Evolutionary conservation across 2,888 invertebrate species (phyloP).

Genomic region (Opisthograptis luteolata): DNA sequence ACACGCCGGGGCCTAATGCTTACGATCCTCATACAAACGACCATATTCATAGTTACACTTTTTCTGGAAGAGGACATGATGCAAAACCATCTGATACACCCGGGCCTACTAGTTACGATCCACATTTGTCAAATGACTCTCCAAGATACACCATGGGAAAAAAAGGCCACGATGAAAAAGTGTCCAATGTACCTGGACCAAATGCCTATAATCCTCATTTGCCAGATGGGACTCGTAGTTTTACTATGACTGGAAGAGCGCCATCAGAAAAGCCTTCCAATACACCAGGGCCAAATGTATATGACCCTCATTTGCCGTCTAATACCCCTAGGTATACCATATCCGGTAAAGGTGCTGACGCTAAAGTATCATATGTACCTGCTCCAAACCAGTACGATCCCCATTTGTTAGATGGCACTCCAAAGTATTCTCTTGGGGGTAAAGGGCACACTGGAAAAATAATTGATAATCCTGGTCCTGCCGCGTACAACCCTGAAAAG

Average conservation of each 20-base stretch:
- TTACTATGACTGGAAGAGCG: constrained; percentile 86
- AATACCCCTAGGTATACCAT: constrained; percentile 87
- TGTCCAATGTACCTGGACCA: constrained; percentile 71
- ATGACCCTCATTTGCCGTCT: constrained; percentile 77
- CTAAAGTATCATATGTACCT: constrained; percentile 69
- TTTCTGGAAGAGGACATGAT: constrained; percentile 83
- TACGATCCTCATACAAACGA: constrained; percentile 83
- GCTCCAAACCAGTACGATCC: constrained; percentile 85
- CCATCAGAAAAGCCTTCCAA: constrained; percentile 68
- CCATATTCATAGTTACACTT: constrained; percentile 85
- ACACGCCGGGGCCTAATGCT: constrained; percentile 83
- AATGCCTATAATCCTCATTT: constrained; percentile 80
- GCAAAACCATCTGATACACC: constrained; percentile 70
- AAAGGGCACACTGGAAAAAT: constrained; percentile 84
- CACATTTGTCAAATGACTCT: constrained; percentile 81
- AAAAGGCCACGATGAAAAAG: constrained; percentile 74
- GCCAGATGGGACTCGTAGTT: constrained; percentile 84
- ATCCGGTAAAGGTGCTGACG: constrained; percentile 84
- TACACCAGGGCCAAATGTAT: constrained; percentile 84
- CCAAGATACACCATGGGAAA: constrained; percentile 87
- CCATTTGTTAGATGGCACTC: constrained; percentile 82
- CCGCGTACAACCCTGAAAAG: constrained; percentile 77
- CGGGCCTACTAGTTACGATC: constrained; percentile 77
- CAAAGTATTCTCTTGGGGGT: constrained; percentile 87
- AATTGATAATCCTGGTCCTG: constrained; percentile 85